Evolutionary conservation across 2,888 invertebrate genomes (phyloP).

Genomic region (Idaea biselata): DNA sequence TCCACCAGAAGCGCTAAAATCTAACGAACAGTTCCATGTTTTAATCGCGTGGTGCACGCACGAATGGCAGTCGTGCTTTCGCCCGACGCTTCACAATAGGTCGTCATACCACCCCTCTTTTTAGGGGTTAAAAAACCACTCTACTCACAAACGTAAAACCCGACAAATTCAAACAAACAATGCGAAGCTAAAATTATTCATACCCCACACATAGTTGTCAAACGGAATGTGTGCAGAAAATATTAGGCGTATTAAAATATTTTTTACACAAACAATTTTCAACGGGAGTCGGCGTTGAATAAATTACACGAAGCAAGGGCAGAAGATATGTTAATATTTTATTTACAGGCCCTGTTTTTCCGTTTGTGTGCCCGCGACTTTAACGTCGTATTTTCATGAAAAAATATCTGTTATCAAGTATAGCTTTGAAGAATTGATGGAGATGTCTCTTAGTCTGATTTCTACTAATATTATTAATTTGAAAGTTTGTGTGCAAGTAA

Average conservation of each 20-base stretch:
- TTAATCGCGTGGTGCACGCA: too few species aligned
- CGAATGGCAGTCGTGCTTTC: too few species aligned
- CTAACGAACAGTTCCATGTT: too few species aligned
- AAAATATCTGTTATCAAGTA: background rate
- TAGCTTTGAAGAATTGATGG: background rate
- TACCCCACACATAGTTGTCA: slow-evolving; percentile 22
- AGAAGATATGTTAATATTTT: slow-evolving; percentile 58
- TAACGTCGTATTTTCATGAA: slow-evolving; percentile 2
- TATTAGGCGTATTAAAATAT: slow-evolving; percentile 36
- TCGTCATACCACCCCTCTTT: too few species aligned
- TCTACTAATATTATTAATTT: background rate
- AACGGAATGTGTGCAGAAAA: slow-evolving; percentile 25
- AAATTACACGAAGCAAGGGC: slow-evolving; percentile 46
- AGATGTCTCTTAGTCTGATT: background rate
- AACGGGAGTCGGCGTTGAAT: slow-evolving; percentile 46
- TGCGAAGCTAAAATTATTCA: slow-evolving; percentile 16
- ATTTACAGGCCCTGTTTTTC: slow-evolving; percentile 47
- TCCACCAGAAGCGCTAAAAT: too few species aligned
- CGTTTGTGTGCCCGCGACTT: slow-evolving; percentile 29
- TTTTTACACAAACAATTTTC: slow-evolving; percentile 53
- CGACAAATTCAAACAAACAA: slow-evolving; percentile 6
- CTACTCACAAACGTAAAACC: background rate
- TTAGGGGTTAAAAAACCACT: background rate
- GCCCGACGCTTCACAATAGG: too few species aligned
- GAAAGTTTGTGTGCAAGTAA: background rate